Evolutionary conservation across 2,888 invertebrate species (phyloP).

Genomic region (Leptinotarsa juncta): DNA sequence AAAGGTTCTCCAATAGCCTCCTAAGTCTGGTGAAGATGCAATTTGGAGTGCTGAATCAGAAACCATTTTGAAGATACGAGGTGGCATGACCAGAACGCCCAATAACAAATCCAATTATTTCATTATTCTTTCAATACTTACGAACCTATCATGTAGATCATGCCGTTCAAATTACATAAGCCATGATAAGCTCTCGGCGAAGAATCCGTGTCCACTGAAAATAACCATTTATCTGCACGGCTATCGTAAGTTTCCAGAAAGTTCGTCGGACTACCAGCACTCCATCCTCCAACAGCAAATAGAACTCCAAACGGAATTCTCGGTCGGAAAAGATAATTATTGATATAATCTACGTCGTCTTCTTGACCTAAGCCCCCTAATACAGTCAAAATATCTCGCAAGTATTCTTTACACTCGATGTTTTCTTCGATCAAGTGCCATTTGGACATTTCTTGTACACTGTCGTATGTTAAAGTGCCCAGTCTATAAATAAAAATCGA

Average conservation of each 20-base stretch:
- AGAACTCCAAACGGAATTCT: constrained; percentile 82
- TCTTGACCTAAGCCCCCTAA: constrained; percentile 44
- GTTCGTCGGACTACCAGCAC: constrained; percentile 85
- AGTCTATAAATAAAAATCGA: constrained; percentile 67
- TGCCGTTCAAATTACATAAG: constrained; percentile 75
- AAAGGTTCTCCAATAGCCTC: too few species aligned
- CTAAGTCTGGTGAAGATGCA: too few species aligned
- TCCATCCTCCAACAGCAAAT: constrained; percentile 88
- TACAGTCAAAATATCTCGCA: constrained; percentile 52
- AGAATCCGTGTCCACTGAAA: constrained; percentile 75
- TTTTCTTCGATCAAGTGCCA: constrained; percentile 52
- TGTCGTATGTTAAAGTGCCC: constrained; percentile 68
- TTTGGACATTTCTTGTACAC: constrained; percentile 50
- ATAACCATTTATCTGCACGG: constrained; percentile 82
- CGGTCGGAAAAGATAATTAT: constrained; percentile 65
- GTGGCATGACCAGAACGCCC: too few species aligned
- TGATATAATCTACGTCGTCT: constrained; percentile 45
- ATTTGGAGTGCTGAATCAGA: too few species aligned
- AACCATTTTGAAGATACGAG: too few species aligned
- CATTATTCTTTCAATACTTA: not conserved
- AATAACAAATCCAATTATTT: too few species aligned
- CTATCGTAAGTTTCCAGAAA: constrained; percentile 84
- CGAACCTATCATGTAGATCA: constrained; percentile 79
- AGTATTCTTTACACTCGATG: constrained; percentile 56
- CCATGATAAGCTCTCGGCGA: constrained; percentile 84